A percentile compares a stretch with the other conserved stretches of the same genome.
Conservation (phyloP, 2,797 vertebrate genomes). For the Bovichtus diacanthus region DNA sequence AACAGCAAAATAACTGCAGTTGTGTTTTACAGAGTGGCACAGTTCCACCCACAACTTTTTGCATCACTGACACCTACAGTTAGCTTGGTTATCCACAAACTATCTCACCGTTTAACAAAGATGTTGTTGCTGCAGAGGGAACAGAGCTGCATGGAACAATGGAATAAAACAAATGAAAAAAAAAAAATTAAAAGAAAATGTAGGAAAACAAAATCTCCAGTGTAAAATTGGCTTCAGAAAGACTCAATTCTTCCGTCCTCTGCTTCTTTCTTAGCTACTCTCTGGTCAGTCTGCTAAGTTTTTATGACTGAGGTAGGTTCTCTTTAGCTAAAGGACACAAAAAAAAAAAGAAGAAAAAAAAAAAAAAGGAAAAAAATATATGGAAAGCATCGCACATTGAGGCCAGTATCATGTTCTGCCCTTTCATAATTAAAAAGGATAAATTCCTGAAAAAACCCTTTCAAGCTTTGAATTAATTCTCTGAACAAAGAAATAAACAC, state of each 20-base stretch:
- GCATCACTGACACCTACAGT: slow-evolving; percentile 44
- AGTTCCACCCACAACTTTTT: slow-evolving; percentile 12
- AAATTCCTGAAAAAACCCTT: slow-evolving; percentile 68
- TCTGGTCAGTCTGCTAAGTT: slow-evolving; percentile 83
- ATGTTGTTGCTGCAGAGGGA: slow-evolving; percentile 45
- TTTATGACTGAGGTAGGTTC: slow-evolving; percentile 89
- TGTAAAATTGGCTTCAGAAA: slow-evolving; percentile 80
- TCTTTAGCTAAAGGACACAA: slow-evolving; percentile 82
- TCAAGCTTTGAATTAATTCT: slow-evolving; percentile 70
- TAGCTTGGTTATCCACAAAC: slow-evolving; percentile 18
- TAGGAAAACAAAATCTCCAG: slow-evolving; percentile 75
- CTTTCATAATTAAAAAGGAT: slow-evolving; percentile 71
- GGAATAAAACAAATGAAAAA: slow-evolving; percentile 44
- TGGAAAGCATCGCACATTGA: slow-evolving; percentile 70
- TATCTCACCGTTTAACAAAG: slow-evolving; percentile 7
- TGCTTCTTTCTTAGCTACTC: slow-evolving; percentile 67
- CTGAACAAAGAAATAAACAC: slow-evolving; percentile 64
- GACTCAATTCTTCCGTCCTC: slow-evolving; percentile 60
- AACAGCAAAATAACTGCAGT: slow-evolving; percentile 25
- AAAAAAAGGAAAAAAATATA: too few relatives aligned
- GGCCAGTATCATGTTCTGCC: slow-evolving; percentile 66
- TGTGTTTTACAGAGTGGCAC: slow-evolving; percentile 31
- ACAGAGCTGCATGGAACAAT: slow-evolving; percentile 56
- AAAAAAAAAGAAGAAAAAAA: slow-evolving; percentile 75
- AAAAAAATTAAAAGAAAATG: slow-evolving; percentile 47